A percentile compares a stretch with the other conserved stretches of the same genome.
Conservation (phyloP, 1,140 invertebrate species). For the Drosophila teissieri region DNA sequence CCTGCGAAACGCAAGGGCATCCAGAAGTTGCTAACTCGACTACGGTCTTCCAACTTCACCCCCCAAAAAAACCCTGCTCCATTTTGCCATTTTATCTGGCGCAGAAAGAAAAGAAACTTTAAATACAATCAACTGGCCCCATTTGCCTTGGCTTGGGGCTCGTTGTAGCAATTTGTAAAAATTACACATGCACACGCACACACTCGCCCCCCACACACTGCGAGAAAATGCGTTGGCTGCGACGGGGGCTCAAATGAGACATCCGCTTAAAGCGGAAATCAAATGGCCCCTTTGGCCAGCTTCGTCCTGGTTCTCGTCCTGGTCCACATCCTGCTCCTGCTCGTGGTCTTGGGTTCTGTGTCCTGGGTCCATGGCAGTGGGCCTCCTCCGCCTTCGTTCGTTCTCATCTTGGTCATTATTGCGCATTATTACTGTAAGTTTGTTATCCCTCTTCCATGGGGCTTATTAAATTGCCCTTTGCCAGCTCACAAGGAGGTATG, state of each 20-base stretch:
- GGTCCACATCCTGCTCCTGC: not conserved
- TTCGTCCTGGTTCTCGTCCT: not conserved
- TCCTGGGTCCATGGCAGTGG: too few relatives aligned
- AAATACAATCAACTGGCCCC: slow-evolving; percentile 59
- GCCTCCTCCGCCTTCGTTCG: not conserved
- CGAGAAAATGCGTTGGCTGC: not conserved
- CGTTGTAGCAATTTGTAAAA: slow-evolving; percentile 61
- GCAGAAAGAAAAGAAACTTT: slow-evolving; percentile 35
- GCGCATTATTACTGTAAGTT: slow-evolving; percentile 60
- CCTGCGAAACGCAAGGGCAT: slow-evolving; percentile 1
- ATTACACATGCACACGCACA: slow-evolving; percentile 43
- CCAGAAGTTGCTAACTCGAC: slow-evolving; percentile 9
- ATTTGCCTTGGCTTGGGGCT: slow-evolving; percentile 48
- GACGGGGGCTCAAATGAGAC: slow-evolving; percentile 45
- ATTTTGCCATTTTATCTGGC: slow-evolving; percentile 25
- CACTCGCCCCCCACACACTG: not conserved
- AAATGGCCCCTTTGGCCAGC: slow-evolving; percentile 27
- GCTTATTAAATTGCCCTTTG: slow-evolving; percentile 67
- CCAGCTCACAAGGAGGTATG: slow-evolving; percentile 28
- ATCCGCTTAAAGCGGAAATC: slow-evolving; percentile 59
- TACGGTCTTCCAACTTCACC: too few relatives aligned
- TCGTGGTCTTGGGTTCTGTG: not conserved
- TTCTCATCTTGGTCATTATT: slow-evolving; percentile 53
- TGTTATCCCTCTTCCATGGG: slow-evolving; percentile 15
- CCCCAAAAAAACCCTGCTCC: too few relatives aligned